These are phyloP conservation scores for Strigamia crassipes DNA, from an alignment of 2,888 invertebrate genomes.

Conservation along the genomic window DNA sequence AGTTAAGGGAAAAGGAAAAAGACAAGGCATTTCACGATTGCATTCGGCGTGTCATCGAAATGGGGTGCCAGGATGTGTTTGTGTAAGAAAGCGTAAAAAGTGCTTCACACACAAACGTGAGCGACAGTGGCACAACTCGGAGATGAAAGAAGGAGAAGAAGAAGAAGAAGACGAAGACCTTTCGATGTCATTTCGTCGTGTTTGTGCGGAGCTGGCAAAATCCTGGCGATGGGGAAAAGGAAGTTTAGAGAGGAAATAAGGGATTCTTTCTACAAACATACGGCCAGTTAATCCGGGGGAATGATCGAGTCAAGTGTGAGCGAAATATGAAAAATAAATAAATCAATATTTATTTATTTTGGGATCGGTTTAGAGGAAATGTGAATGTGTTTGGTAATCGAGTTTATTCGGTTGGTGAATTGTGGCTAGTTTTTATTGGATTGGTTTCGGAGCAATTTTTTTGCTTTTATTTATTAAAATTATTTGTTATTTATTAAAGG, in stretches of 20 bases:
- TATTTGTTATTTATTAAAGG: no score
- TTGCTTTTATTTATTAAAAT: no score
- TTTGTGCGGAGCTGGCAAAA: conserved; percentile 2
- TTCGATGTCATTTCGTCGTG: conserved; percentile 2
- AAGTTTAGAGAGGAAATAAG: not conserved
- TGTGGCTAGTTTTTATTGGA: no score
- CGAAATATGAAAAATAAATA: no score
- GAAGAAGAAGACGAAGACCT: not conserved
- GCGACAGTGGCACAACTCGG: not conserved
- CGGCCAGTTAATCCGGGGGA: no score
- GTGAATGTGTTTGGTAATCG: no score
- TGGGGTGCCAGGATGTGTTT: conserved; percentile 10
- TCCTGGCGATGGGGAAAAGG: not conserved
- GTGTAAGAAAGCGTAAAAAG: conserved; percentile 10
- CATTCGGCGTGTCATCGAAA: not conserved
- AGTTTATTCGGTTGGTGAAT: no score
- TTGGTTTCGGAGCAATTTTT: no score
- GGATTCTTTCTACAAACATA: no score
- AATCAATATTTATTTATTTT: no score
- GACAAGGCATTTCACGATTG: conserved; percentile 3
- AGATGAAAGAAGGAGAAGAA: not conserved
- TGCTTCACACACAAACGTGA: conserved; percentile 2
- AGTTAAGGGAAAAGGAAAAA: not conserved
- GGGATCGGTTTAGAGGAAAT: no score
- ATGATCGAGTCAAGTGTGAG: no score